phyloP scores from a whole-genome alignment of 2,888 invertebrate genomes.

The Pollenia amentaria region DNA sequence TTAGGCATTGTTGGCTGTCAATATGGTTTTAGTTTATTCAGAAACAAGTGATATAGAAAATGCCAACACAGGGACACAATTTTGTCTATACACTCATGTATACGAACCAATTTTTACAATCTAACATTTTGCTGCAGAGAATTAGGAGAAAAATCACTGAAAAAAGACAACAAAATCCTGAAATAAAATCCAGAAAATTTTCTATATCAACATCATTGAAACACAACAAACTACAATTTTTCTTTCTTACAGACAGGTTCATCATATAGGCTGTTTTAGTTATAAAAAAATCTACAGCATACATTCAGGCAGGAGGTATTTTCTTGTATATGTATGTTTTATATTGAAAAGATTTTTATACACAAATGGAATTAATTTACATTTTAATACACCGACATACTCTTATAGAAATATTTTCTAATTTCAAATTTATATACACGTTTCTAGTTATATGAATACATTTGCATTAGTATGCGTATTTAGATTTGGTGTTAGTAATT shows the following conservation, averaged over 20 bases:
- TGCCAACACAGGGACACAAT: slow-evolving; percentile 47
- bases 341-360: slow-evolving; percentile 45
- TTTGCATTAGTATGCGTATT: slow-evolving; percentile 11
- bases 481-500: slow-evolving; percentile 51
- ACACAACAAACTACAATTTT: slow-evolving; percentile 5
- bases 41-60: slow-evolving; percentile 72
- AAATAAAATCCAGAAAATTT: slow-evolving; percentile 17
- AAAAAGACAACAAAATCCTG: slow-evolving; percentile 27
- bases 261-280: slow-evolving; percentile 54
- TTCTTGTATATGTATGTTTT: slow-evolving; percentile 3
- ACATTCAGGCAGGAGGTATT: neutral
- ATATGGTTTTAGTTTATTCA: slow-evolving; percentile 77
- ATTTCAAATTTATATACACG: slow-evolving; percentile 13
- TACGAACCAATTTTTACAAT: slow-evolving; percentile 30
- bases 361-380: slow-evolving; percentile 75
- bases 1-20: slow-evolving; percentile 78
- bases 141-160: neutral
- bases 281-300: slow-evolving; percentile 12
- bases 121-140: slow-evolving; percentile 73
- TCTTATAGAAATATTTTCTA: neutral
- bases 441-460: neutral
- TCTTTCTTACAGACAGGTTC: slow-evolving; percentile 35
- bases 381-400: slow-evolving; percentile 52
- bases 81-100: neutral
- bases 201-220: slow-evolving; percentile 49